Base-by-base conservation (phyloP, 2,888 invertebrate species). In the Xestia ashworthii region DNA sequence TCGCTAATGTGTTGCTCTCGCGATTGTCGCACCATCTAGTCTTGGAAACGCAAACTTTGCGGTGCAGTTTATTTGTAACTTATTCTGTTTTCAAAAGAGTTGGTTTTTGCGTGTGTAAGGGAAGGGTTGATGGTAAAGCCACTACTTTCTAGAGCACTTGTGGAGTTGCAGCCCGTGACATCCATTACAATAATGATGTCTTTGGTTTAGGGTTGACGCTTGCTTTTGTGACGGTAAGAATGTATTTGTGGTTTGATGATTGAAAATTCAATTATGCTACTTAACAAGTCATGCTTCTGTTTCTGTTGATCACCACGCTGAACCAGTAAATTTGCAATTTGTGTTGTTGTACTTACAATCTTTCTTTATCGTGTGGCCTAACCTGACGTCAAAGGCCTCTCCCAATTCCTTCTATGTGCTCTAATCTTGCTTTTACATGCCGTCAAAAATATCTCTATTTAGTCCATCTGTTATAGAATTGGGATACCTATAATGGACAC, bases 121-220 rank as follows among this genome's bases (percentile, higher is more conserved):
- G 38, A 44, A 65, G 78, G 64, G 67, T 74, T 85, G 84, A 79
- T 92, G 90, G 92, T 91, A 90, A 82, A 89, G 88, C 89, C 89
- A 92, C 91, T 93, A 92, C 90, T 93, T 93, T 94, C 92, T 92
- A 94, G 95, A 93, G 94, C 93, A 93, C 95, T 96, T 93, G 93
- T 93, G 88, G 90, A 93, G 96, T 95, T 94, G 95, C 91, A 94
- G 94, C 92, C 95, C 95, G 95, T 96, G 96, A 96, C 96, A 96
- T 96, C 96, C 96, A 96, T 96, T 95, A 95, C 94, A 91, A 93
- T 94, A 94, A 95, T 96, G 95, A 95, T 95, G 94, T 94, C 92
- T 94, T 94, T 93, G 88, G 78, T 82, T 70, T 87, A 96, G 95
- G 96, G 96, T 75, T 95, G 94, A 62, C 81, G 44, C 68, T 25